Percentiles rank a stretch among this genome's conserved stretches.
Conservation (phyloP, 2,113 vertebrate species). For the Callionymus lyra region DNA sequence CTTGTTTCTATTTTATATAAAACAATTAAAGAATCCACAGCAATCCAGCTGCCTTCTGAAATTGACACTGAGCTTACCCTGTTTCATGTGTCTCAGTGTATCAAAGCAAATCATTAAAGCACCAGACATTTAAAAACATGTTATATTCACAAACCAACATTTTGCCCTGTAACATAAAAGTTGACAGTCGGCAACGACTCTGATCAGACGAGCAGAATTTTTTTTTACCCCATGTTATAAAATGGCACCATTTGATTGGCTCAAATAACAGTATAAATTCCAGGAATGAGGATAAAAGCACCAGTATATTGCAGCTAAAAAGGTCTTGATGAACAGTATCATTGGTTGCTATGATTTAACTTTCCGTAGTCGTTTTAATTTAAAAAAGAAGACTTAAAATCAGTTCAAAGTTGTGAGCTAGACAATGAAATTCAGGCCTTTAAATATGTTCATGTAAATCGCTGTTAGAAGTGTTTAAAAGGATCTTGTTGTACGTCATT, state of each 20-base stretch:
- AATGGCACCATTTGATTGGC: conserved; percentile 61
- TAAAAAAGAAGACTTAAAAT: too few relatives aligned
- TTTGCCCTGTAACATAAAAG: too few relatives aligned
- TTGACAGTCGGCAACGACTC: conserved; percentile 32
- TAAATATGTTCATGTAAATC: too few relatives aligned
- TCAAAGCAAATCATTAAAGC: conserved; percentile 52
- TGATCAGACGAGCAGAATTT: conserved; percentile 36
- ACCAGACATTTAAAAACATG: conserved; percentile 55
- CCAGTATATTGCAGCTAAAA: conserved; percentile 59
- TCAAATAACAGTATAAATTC: conserved; percentile 60
- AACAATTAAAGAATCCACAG: conserved; percentile 82
- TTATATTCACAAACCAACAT: conserved; percentile 53
- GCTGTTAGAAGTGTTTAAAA: conserved; percentile 14
- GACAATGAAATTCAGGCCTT: too few relatives aligned
- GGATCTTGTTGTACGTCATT: conserved; percentile 52
- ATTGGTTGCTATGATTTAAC: too few relatives aligned
- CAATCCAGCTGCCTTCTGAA: conserved; percentile 90
- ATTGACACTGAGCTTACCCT: conserved; percentile 75
- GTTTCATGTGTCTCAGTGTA: conserved; percentile 72
- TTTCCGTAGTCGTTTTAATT: too few relatives aligned
- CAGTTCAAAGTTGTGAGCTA: too few relatives aligned
- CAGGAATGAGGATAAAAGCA: conserved; percentile 74
- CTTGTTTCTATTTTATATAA: conserved; percentile 76
- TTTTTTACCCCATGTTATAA: conserved; percentile 31
- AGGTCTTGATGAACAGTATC: not conserved